A percentile compares a stretch with the other conserved stretches of the same genome.
Evolutionary conservation across 2,888 invertebrate species (phyloP).

Genomic region (Scaptomyza caliginosa): DNA sequence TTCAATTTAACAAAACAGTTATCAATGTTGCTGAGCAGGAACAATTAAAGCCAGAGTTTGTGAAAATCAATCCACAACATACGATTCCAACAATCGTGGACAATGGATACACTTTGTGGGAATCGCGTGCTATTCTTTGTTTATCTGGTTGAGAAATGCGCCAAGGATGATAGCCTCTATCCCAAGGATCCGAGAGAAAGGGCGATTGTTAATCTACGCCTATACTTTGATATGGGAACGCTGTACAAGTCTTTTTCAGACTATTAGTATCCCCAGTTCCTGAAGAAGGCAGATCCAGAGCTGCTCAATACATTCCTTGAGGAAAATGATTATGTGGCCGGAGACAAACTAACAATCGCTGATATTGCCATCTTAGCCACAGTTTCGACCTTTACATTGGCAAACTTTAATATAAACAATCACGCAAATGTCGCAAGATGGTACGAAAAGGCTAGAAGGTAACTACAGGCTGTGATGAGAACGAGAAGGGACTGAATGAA

Average conservation of each 20-base stretch:
- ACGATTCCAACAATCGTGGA: conserved; percentile 92
- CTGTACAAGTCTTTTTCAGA: conserved; percentile 88
- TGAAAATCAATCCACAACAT: conserved; percentile 92
- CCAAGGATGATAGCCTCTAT: conserved; percentile 88
- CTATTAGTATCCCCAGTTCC: conserved; percentile 88
- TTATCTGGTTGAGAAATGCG: conserved; percentile 91
- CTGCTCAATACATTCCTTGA: conserved; percentile 89
- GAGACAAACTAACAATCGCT: conserved; percentile 89
- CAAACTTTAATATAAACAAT: conserved; percentile 87
- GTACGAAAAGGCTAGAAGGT: conserved; percentile 85
- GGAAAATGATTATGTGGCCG: conserved; percentile 89
- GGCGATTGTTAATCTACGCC: conserved; percentile 90
- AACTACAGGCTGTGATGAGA: conserved; percentile 86
- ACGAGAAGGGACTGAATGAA: conserved; percentile 85
- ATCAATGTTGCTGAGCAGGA: conserved; percentile 86
- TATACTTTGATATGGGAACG: conserved; percentile 92
- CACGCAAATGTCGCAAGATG: conserved; percentile 88
- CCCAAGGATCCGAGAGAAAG: conserved; percentile 90
- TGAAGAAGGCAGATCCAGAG: conserved; percentile 87
- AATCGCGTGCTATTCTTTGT: conserved; percentile 92
- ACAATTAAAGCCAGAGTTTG: conserved; percentile 87
- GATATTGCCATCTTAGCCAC: conserved; percentile 89
- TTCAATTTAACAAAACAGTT: conserved; percentile 86
- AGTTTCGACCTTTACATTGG: conserved; percentile 88
- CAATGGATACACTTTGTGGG: conserved; percentile 90